Base-by-base conservation (phyloP, 2,113 vertebrate genomes). In the Syngnathus typhle region DNA sequence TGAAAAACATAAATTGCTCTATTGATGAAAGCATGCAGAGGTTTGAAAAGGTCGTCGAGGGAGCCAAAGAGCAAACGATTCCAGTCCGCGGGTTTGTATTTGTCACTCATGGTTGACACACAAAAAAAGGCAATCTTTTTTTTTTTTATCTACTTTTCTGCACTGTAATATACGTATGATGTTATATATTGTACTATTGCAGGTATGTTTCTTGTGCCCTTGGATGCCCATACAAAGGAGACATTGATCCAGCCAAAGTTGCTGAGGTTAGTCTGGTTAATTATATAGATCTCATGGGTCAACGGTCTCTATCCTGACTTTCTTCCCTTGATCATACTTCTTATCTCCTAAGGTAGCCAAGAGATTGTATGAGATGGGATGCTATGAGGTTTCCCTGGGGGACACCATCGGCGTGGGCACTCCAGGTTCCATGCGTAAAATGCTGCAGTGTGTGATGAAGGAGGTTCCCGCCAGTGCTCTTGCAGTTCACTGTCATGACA, bases 401-500 rank as follows among this genome's bases (percentile, higher is more conserved):
- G 95, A 97, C 68, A 98, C 95, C 10, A 92, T 92, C 64, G 96
- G 97, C 47, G 89, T 95, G 60, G 96, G 95, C 32, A 96, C 93
- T 0, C 94, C 95, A 15, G 94, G 95, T 41, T 93, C 93, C 78
- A 95, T 96, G 94, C 91, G 79, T 43, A 92, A 82, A 79, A 92
- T 98, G 94, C 79, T 99, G 84, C 92, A 91, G 82, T 88, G 84
- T 67, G 94, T 98, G 78, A 91, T 93, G 88, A 93, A 92, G 71
- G 95, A 96, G 83, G 90, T 98, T 49, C 95, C 96, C 49, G 39
- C 88, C 52, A 78, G 72, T 1, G 92, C 92, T 32, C 85, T 98
- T 41, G 95, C 95, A 9, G 93, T 97, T 82, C 96, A 98, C 84
- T 98, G 95, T 81, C 95, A 97, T 60, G 95, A 99, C 86, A 98